These are phyloP conservation scores for Philotrypesis tridentata DNA, from an alignment of 1,140 invertebrate species.

Conservation along the genomic window DNA sequence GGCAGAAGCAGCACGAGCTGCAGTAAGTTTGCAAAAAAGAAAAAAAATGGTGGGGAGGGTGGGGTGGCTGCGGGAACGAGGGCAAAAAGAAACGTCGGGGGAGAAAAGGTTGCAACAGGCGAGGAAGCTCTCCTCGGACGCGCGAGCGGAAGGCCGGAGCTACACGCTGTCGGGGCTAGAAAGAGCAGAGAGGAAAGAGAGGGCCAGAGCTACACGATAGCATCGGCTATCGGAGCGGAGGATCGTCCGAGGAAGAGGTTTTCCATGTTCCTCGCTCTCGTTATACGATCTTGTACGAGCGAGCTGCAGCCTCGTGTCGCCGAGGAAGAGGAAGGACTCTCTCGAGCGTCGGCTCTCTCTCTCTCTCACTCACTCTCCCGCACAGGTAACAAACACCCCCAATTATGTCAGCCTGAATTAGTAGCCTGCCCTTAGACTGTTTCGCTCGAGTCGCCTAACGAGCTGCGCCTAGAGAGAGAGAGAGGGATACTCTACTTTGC, in stretches of 20 bases:
- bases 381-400: slow-evolving; percentile 71
- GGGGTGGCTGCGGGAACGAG: slow-evolving; percentile 33
- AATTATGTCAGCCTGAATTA: slow-evolving; percentile 73
- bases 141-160: slow-evolving; percentile 13
- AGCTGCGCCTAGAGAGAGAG: background rate
- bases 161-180: background rate
- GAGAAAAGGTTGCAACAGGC: background rate
- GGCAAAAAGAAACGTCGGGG: background rate
- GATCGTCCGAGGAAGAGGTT: slow-evolving; percentile 72
- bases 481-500: background rate
- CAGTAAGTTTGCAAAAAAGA: background rate
- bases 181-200: background rate
- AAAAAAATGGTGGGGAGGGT: background rate
- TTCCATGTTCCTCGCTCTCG: slow-evolving; percentile 72
- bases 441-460: slow-evolving; percentile 27
- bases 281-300: slow-evolving; percentile 70
- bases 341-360: background rate
- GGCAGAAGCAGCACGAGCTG: no score
- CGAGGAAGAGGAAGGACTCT: slow-evolving; percentile 54
- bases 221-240: slow-evolving; percentile 67
- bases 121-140: slow-evolving; percentile 17
- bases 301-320: slow-evolving; percentile 53
- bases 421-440: slow-evolving; percentile 57
- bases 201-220: slow-evolving; percentile 64
- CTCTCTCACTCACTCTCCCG: slow-evolving; percentile 34